Evolutionary conservation across 2,113 vertebrate genomes (phyloP).

Genomic region (Dipodomys ordii): DNA sequence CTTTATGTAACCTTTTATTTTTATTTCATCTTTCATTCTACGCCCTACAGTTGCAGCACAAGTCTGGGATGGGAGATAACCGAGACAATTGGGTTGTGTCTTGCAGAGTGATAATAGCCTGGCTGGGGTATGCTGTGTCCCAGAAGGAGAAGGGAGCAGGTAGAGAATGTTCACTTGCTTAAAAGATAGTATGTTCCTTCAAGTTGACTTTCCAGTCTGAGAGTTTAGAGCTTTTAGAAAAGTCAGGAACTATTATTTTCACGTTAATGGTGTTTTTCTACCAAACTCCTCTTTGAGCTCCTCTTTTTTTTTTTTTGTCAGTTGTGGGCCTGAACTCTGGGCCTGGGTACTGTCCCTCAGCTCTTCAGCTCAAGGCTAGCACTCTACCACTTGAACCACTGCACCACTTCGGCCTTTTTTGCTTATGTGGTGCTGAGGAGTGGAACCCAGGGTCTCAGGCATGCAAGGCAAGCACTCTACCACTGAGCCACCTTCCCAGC

Average conservation of each 20-base stretch:
- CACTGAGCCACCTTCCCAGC: too few relatives aligned
- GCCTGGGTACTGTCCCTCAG: too few relatives aligned
- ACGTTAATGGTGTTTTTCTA: neutral
- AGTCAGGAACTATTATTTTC: neutral
- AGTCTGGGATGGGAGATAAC: constrained; percentile 57
- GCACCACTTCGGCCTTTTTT: too few relatives aligned
- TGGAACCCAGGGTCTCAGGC: too few relatives aligned
- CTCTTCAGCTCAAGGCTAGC: too few relatives aligned
- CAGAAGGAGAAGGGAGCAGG: neutral
- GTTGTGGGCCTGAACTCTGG: neutral
- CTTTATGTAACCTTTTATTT: constrained; percentile 17
- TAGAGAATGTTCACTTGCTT: neutral
- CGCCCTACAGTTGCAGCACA: neutral
- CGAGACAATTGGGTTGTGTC: constrained; percentile 51
- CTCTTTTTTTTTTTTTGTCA: neutral
- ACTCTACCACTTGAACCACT: too few relatives aligned
- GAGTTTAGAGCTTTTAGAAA: neutral
- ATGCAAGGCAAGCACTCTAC: too few relatives aligned
- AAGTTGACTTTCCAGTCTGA: neutral
- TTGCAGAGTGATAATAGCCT: neutral
- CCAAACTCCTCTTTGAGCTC: neutral
- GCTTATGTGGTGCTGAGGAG: too few relatives aligned
- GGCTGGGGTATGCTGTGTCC: neutral
- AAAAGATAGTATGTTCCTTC: constrained; percentile 37
- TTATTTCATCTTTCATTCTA: neutral